These are phyloP conservation scores for Centropristis striata DNA, from an alignment of 2,113 vertebrate genomes.

Conservation along the genomic window DNA sequence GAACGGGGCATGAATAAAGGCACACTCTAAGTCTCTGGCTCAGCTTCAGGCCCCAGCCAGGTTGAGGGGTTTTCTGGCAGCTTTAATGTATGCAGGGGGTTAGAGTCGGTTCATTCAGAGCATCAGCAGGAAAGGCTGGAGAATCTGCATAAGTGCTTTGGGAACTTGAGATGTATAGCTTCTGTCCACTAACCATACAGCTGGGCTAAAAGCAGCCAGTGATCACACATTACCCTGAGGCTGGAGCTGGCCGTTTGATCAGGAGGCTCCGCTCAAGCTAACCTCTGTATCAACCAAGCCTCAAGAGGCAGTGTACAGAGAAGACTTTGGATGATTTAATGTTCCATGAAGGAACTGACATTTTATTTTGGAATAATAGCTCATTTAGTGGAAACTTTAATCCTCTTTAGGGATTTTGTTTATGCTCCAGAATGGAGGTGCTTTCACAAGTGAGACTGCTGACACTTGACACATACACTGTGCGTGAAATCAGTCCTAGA, in stretches of 20 bases:
- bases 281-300: neutral
- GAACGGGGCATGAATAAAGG: conserved; percentile 55
- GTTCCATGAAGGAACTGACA: neutral
- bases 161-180: conserved; percentile 9
- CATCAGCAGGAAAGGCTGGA: conserved; percentile 9
- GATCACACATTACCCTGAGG: conserved; percentile 14
- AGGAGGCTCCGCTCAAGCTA: neutral
- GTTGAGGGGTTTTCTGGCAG: conserved; percentile 28
- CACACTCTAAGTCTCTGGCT: conserved; percentile 12
- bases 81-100: conserved; percentile 31
- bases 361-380: conserved; percentile 16
- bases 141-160: conserved; percentile 38
- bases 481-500: neutral
- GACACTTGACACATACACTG: conserved; percentile 1
- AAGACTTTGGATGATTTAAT: neutral
- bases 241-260: neutral
- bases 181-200: neutral
- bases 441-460: neutral
- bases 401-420: conserved; percentile 7
- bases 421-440: conserved; percentile 7
- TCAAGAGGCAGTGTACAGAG: neutral
- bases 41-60: conserved; percentile 30
- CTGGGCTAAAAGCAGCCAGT: conserved; percentile 4
- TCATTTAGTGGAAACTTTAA: conserved; percentile 7
- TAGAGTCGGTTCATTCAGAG: neutral